Evolutionary conservation across 2,888 invertebrate species (phyloP).

Genomic region (Drosophila antonietae): DNA sequence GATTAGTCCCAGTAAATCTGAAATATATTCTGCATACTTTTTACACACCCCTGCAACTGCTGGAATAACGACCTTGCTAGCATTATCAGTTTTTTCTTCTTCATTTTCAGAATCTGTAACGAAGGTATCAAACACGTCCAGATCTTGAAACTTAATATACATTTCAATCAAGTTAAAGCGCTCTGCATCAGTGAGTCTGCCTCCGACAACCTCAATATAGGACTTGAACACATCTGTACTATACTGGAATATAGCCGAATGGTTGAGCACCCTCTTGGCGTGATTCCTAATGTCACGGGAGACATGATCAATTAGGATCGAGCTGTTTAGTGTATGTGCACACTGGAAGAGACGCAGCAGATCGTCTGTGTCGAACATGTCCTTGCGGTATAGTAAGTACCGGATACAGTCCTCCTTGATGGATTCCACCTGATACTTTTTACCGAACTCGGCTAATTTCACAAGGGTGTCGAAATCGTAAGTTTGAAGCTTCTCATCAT

Average conservation of each 20-base stretch:
- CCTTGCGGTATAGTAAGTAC: not conserved
- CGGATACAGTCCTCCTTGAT: constrained; percentile 9
- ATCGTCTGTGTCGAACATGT: constrained; percentile 6
- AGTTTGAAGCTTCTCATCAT: not conserved
- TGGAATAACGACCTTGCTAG: too few relatives aligned
- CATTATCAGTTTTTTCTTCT: not conserved
- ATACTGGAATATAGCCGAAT: constrained; percentile 1
- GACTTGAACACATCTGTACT: constrained; percentile 2
- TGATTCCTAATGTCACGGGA: not conserved
- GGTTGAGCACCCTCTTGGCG: not conserved
- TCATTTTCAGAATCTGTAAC: not conserved
- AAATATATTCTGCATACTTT: not conserved
- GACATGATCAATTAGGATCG: not conserved
- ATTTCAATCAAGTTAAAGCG: constrained; percentile 16
- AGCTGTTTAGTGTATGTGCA: constrained; percentile 4
- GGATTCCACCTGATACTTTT: constrained; percentile 15
- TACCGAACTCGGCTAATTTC: constrained; percentile 11
- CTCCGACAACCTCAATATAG: not conserved
- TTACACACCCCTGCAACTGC: not conserved
- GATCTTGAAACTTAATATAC: constrained; percentile 2
- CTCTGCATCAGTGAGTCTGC: not conserved
- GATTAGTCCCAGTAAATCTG: not conserved
- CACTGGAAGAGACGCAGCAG: constrained; percentile 13
- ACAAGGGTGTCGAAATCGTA: constrained; percentile 11
- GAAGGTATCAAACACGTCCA: not conserved